These are phyloP conservation scores for Cacoxenus indagator DNA, from an alignment of 2,888 invertebrate species.

Conservation along the genomic window DNA sequence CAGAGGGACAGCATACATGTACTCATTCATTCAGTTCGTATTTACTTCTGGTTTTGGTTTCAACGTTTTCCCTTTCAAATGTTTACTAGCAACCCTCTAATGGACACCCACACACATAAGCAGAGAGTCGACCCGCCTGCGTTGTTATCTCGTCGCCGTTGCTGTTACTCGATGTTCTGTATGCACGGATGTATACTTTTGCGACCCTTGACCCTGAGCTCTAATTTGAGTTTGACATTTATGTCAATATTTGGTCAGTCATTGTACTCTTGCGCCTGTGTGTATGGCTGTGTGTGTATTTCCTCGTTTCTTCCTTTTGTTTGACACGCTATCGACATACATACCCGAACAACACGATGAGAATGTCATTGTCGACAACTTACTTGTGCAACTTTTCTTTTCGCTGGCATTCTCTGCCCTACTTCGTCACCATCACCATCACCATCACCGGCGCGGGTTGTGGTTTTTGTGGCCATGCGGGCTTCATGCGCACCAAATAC, in stretches of 20 bases:
- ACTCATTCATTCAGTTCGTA: conserved; percentile 27
- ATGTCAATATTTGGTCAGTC: conserved; percentile 66
- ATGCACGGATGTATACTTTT: conserved; percentile 25
- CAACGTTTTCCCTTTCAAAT: neutral
- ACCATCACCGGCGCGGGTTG: neutral
- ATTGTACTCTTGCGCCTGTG: conserved; percentile 48
- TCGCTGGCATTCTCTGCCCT: too few species aligned
- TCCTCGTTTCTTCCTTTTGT: conserved; percentile 24
- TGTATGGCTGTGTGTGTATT: conserved; percentile 9
- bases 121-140: neutral
- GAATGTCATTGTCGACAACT: neutral
- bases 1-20: conserved; percentile 12
- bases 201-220: conserved; percentile 63
- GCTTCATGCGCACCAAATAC: conserved; percentile 17
- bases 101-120: neutral
- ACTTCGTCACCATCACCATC: neutral
- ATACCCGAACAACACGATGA: neutral
- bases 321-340: conserved; percentile 24
- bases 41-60: conserved; percentile 39
- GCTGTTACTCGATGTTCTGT: too few species aligned
- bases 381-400: neutral
- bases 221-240: conserved; percentile 65
- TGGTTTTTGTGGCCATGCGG: neutral
- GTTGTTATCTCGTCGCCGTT: neutral
- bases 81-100: neutral